A percentile compares a stretch with the other conserved stretches of the same genome.
Conservation (phyloP, 2,113 vertebrate species). For the Henicopernis longicauda region DNA sequence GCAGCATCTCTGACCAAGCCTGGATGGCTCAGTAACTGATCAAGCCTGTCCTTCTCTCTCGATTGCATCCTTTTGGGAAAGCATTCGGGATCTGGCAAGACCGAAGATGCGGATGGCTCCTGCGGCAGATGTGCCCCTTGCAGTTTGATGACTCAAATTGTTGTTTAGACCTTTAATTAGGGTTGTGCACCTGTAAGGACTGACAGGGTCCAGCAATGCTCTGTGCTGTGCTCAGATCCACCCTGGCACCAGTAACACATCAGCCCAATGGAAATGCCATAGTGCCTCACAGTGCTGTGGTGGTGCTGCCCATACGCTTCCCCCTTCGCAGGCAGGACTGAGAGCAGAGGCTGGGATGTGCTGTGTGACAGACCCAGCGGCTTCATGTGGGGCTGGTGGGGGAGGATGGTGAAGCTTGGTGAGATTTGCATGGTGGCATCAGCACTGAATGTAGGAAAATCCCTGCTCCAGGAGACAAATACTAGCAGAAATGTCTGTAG, state of each 20-base stretch:
- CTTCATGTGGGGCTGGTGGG: not conserved
- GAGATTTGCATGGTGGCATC: not conserved
- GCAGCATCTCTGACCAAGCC: not conserved
- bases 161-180: not conserved
- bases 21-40: not conserved
- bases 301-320: not conserved
- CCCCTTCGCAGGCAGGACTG: not conserved
- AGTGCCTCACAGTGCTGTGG: not conserved
- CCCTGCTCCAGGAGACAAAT: not conserved
- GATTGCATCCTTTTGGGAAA: not conserved
- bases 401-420: not conserved
- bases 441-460: not conserved
- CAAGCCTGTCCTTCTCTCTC: not conserved
- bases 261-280: rapidly evolving
- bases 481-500: not conserved
- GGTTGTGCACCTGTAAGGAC: not conserved
- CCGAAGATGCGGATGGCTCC: not conserved
- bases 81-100: not conserved
- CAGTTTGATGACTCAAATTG: not conserved
- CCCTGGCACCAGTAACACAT: not conserved
- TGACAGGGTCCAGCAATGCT: not conserved
- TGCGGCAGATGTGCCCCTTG: not conserved
- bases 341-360: not conserved
- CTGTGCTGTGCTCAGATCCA: not conserved
- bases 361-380: not conserved